Evolutionary conservation across 92 coral and sea anemone species (phyloP).

Genomic region (Palythoa caribaeorum): DNA sequence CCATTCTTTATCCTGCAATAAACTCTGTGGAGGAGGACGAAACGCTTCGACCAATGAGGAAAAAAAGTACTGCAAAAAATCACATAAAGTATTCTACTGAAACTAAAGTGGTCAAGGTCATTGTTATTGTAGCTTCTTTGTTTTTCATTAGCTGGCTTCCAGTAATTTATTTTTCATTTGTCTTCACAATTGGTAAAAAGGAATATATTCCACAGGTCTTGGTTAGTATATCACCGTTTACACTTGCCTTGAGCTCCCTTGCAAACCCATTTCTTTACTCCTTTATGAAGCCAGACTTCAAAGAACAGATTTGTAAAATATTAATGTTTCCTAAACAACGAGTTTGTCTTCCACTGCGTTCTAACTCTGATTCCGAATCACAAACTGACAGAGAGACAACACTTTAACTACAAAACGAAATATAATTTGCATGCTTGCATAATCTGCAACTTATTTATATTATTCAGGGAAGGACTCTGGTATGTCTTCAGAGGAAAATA

Average conservation of each 20-base stretch:
- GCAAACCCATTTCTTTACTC: conserved; percentile 83
- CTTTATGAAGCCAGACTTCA: conserved; percentile 88
- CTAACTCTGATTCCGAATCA: conserved; percentile 25
- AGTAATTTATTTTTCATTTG: conserved; percentile 66
- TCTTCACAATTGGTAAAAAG: conserved; percentile 30
- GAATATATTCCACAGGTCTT: conserved; percentile 60
- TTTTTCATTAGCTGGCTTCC: conserved; percentile 85
- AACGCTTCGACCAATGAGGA: background rate
- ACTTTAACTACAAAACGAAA: background rate
- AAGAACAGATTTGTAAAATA: conserved; percentile 67
- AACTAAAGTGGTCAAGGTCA: conserved; percentile 80
- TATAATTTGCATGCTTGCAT: no score
- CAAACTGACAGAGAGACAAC: conserved; percentile 39
- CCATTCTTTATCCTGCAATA: background rate
- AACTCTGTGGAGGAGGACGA: background rate
- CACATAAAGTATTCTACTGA: conserved; percentile 70
- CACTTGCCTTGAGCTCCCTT: conserved; percentile 76
- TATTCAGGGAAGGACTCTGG: no score
- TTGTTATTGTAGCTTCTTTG: conserved; percentile 80
- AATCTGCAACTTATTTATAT: no score
- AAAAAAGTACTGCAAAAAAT: background rate
- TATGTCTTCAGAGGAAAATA: no score
- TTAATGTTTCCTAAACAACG: conserved; percentile 44
- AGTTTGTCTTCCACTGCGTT: background rate
- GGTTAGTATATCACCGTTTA: conserved; percentile 74